Conservation (phyloP, 2,113 vertebrate genomes). For the Pithys albifrons region DNA sequence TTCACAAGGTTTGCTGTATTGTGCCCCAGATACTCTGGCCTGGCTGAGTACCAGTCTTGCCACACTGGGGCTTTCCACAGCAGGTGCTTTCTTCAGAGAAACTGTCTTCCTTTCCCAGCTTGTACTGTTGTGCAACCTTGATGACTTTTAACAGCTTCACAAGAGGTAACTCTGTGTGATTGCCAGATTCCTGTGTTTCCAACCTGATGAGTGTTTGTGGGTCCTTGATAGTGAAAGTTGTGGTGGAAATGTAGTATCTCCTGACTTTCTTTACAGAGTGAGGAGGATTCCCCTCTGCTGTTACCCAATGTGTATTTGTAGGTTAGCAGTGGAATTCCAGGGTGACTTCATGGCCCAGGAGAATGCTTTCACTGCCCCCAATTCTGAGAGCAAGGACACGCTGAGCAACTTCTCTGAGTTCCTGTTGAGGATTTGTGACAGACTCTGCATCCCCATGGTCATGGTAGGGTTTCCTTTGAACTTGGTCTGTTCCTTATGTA, state of each 20-base stretch:
- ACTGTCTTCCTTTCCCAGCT: background rate
- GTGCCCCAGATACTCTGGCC: background rate
- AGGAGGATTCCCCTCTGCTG: background rate
- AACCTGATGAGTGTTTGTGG: background rate
- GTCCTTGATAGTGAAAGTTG: background rate
- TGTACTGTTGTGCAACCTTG: background rate
- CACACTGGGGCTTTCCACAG: background rate
- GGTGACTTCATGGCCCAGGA: conserved; percentile 82
- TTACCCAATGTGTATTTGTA: conserved; percentile 46
- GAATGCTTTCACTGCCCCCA: conserved; percentile 87
- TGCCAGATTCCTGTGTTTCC: background rate
- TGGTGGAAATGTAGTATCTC: background rate
- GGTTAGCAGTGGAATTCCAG: conserved; percentile 86
- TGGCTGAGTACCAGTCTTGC: background rate
- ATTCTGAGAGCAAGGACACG: conserved; percentile 75
- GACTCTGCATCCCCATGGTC: conserved; percentile 86
- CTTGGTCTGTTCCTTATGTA: background rate
- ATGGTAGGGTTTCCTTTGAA: conserved; percentile 76
- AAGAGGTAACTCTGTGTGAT: background rate
- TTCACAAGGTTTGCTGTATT: background rate
- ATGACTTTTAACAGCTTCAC: background rate
- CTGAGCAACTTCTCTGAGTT: conserved; percentile 85
- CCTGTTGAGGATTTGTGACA: conserved; percentile 87
- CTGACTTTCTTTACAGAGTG: background rate
- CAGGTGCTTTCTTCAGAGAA: background rate